A percentile compares a stretch with the other conserved stretches of the same genome.
phyloP scores from a whole-genome alignment of 2,888 invertebrate genomes.

The Malachius bipustulatus region DNA sequence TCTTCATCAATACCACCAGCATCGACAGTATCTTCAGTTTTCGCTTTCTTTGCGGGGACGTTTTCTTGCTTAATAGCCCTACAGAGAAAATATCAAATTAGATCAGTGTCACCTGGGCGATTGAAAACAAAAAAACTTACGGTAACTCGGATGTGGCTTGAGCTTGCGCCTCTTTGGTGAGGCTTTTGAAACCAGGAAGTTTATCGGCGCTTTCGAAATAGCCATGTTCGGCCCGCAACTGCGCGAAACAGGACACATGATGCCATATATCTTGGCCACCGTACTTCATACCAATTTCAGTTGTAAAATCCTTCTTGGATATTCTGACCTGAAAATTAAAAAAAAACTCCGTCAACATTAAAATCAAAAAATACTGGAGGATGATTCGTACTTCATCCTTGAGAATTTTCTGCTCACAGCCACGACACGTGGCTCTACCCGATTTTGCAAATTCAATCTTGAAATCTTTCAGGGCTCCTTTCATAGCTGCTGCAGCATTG shows the following conservation, averaged over 20 bases:
- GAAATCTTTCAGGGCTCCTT: conserved; percentile 51
- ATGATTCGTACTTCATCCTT: conserved; percentile 46
- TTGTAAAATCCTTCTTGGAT: conserved; percentile 74
- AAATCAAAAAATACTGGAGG: conserved; percentile 1
- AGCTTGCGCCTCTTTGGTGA: conserved; percentile 61
- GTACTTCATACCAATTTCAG: conserved; percentile 64
- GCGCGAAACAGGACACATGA: conserved; percentile 81
- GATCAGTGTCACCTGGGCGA: too few species aligned
- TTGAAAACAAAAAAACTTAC: conserved; percentile 45
- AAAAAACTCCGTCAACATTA: background rate
- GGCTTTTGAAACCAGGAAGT: conserved; percentile 62
- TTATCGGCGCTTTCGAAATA: conserved; percentile 60
- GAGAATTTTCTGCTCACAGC: conserved; percentile 74
- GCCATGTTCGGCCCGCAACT: conserved; percentile 56
- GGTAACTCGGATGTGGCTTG: conserved; percentile 51
- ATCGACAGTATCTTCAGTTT: conserved; percentile 46
- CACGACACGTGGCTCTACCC: conserved; percentile 64
- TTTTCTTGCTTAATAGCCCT: conserved; percentile 43
- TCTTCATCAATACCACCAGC: conserved; percentile 40
- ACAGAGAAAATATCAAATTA: conserved; percentile 16
- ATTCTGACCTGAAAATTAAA: conserved; percentile 46
- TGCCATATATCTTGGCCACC: conserved; percentile 85
- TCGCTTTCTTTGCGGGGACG: conserved; percentile 55
- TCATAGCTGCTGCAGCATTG: conserved; percentile 26
- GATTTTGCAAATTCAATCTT: conserved; percentile 78